phyloP scores from a whole-genome alignment of 2,113 vertebrate species.

The Dasyprocta punctata region DNA sequence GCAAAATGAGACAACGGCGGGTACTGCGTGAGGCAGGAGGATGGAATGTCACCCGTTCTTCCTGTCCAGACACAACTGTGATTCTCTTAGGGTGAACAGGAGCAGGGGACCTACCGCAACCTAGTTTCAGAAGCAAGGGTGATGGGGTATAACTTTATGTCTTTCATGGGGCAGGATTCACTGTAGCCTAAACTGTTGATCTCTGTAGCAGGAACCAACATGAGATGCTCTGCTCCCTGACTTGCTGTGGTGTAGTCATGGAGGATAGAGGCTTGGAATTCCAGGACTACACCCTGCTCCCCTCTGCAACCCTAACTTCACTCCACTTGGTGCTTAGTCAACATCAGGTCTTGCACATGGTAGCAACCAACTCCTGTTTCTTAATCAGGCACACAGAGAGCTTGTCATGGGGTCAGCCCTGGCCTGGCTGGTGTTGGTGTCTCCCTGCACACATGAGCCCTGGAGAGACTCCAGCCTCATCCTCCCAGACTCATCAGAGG shows the following conservation, averaged over 20 bases:
- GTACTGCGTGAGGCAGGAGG: not conserved
- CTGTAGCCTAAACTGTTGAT: not conserved
- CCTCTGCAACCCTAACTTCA: not conserved
- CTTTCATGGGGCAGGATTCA: not conserved
- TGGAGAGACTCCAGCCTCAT: not conserved
- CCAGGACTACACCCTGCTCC: not conserved
- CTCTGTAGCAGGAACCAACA: not conserved
- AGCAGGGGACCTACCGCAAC: not conserved
- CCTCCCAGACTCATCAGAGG: not conserved
- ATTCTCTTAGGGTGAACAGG: not conserved
- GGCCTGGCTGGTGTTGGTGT: not conserved
- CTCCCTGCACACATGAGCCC: not conserved
- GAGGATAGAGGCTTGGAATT: not conserved
- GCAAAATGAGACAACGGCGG: not conserved
- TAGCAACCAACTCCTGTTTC: not conserved
- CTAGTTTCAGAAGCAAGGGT: not conserved
- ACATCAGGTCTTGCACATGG: not conserved
- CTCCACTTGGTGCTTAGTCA: not conserved
- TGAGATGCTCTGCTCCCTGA: not conserved
- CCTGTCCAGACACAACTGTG: not conserved
- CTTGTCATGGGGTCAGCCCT: not conserved
- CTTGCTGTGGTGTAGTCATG: not conserved
- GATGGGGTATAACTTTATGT: not conserved
- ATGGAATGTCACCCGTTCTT: not conserved
- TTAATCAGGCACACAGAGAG: not conserved